These are phyloP conservation scores for Corvus moneduloides DNA, from an alignment of 2,113 vertebrate genomes.

Conservation along the genomic window DNA sequence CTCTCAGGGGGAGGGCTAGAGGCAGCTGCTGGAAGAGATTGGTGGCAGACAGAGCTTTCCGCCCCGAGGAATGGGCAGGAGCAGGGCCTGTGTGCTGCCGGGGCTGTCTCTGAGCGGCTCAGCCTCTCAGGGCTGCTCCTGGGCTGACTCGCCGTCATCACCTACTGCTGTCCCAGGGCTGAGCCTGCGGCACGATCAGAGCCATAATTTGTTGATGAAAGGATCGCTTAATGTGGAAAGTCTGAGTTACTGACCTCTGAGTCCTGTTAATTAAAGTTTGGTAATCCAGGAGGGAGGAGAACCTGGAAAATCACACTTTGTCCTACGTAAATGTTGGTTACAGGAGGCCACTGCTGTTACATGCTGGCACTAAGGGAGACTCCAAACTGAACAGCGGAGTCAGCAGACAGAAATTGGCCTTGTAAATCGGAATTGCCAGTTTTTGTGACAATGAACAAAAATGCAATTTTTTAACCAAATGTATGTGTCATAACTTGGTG, in stretches of 20 bases:
- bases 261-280: conserved; percentile 24
- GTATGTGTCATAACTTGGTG: conserved; percentile 50
- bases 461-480: conserved; percentile 56
- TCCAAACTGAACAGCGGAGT: background rate
- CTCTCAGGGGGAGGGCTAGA: accelerated
- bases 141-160: background rate
- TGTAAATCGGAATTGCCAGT: conserved; percentile 21
- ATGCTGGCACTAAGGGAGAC: background rate
- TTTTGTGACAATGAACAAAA: conserved; percentile 56
- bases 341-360: background rate
- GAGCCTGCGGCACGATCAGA: background rate
- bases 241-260: background rate
- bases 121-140: background rate
- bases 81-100: background rate
- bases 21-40: background rate
- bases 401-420: background rate
- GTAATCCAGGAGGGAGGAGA: conserved; percentile 14
- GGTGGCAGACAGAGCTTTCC: background rate
- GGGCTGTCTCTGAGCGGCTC: background rate
- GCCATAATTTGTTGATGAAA: background rate
- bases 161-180: background rate
- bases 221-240: background rate
- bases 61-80: background rate
- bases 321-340: background rate
- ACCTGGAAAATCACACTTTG: background rate